Base-by-base conservation (phyloP, 2,888 invertebrate genomes). In the Xylota sylvarum region DNA sequence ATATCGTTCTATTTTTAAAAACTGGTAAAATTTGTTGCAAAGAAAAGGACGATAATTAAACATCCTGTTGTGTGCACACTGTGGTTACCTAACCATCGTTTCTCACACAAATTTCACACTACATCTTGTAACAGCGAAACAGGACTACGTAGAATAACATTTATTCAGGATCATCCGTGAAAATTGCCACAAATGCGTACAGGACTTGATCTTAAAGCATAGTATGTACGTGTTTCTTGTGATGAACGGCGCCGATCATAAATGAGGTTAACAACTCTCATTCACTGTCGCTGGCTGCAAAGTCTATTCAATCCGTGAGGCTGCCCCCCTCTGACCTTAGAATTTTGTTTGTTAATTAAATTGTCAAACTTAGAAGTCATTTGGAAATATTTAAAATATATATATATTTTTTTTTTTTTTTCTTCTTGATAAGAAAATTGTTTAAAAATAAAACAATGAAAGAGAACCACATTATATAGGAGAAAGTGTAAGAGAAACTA, bases 351-450 rank as follows among this genome's bases (percentile, higher is more conserved):
- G 7, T 67, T 60, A 76, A 85, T 65, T 76, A 40, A 69, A 65
- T 46, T 74, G 76, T 65, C 69, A 74, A 74, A 65, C 46, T 85
- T 80, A 52, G 81, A 69, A 60, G 60, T 65, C 65, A 85, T 81
- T 85, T 85, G 76, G 85, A 81, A 85, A 76, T 80, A 70, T 67
- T 76, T 58, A 58, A 72, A 55, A 64, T 14, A 40, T n/a, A n/a
- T n/a, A n/a, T n/a, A n/a, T n/a, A n/a, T n/a, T n/a, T n/a, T n/a
- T n/a, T n/a, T n/a, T n/a, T 23, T 52, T 23, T 32, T 32, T 58
- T 32, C 9, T 52, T 48, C 35, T 48, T 46, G 84, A 85, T 85
- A 85, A 80, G 77, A 58, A 69, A 56, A 32, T 52, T 50, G 35
- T 50, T 67, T 37, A 32, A 67, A 56, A 46, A 69, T 56, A 30